Conservation (phyloP, 92 coral and sea anemone genomes). For the Phenganax subtilis region DNA sequence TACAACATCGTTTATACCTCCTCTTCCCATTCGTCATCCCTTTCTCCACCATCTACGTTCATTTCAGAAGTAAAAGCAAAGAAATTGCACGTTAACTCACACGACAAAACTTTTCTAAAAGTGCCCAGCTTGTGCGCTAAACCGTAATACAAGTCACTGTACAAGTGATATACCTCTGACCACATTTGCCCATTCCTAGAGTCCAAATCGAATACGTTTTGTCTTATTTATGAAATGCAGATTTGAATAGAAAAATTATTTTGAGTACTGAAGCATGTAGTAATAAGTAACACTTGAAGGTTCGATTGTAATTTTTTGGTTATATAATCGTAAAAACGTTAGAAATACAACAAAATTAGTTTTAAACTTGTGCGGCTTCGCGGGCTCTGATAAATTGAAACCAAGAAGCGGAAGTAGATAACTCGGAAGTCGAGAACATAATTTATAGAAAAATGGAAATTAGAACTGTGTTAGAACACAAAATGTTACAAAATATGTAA, state of each 20-base stretch:
- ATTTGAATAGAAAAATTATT: too few species aligned
- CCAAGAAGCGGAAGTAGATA: background rate
- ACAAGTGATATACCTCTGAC: background rate
- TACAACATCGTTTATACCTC: conserved; percentile 46
- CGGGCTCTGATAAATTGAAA: background rate
- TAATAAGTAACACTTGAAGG: too few species aligned
- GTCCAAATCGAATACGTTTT: too few species aligned
- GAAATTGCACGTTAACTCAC: too few species aligned
- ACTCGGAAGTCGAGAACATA: background rate
- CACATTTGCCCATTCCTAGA: background rate
- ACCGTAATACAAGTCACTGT: background rate
- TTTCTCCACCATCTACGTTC: conserved; percentile 29
- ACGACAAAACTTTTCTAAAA: background rate
- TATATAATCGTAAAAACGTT: too few species aligned
- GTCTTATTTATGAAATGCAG: too few species aligned
- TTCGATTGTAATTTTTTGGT: too few species aligned
- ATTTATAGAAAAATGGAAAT: background rate
- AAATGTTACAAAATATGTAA: conserved; percentile 2
- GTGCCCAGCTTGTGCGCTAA: conserved; percentile 5
- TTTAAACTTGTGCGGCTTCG: background rate
- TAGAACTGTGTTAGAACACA: background rate
- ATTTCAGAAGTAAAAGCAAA: background rate
- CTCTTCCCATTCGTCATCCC: conserved; percentile 65
- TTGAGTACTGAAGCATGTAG: too few species aligned
- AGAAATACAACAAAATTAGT: too few species aligned